phyloP scores from a whole-genome alignment of 2,888 invertebrate species.

The Podabrus alpinus region DNA sequence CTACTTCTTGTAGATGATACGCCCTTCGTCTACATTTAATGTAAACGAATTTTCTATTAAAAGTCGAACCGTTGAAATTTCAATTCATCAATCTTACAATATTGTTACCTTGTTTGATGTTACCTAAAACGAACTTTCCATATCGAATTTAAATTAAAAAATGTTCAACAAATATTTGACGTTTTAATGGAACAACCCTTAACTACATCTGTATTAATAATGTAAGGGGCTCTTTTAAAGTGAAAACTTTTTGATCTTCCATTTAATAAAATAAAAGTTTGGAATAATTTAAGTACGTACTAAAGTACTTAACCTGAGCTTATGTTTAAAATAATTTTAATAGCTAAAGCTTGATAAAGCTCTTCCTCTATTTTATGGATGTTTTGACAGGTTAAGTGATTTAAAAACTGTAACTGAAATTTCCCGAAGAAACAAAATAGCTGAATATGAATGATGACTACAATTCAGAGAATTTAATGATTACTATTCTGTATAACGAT shows the following conservation, averaged over 20 bases:
- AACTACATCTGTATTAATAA: constrained; percentile 7
- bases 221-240: background rate
- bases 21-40: constrained; percentile 13
- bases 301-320: background rate
- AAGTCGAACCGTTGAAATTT: constrained; percentile 15
- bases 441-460: constrained; percentile 20
- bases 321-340: background rate
- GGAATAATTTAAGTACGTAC: background rate
- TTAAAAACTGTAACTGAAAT: constrained; percentile 4
- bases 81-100: constrained; percentile 15
- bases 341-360: background rate
- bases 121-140: constrained; percentile 13
- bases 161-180: constrained; percentile 22
- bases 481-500: constrained; percentile 39
- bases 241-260: background rate
- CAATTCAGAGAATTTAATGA: constrained; percentile 37
- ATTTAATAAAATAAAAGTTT: background rate
- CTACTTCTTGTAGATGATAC: constrained; percentile 18
- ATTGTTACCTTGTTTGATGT: constrained; percentile 20
- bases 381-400: background rate
- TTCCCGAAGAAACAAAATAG: constrained; percentile 11
- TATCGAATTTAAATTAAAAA: constrained; percentile 28
- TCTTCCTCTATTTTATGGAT: background rate
- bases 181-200: constrained; percentile 19
- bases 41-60: constrained; percentile 25